A percentile compares a stretch with the other conserved stretches of the same genome.
These are phyloP conservation scores for Tokudaia muenninki DNA, from an alignment of 2,797 vertebrate genomes.

Conservation along the genomic window DNA sequence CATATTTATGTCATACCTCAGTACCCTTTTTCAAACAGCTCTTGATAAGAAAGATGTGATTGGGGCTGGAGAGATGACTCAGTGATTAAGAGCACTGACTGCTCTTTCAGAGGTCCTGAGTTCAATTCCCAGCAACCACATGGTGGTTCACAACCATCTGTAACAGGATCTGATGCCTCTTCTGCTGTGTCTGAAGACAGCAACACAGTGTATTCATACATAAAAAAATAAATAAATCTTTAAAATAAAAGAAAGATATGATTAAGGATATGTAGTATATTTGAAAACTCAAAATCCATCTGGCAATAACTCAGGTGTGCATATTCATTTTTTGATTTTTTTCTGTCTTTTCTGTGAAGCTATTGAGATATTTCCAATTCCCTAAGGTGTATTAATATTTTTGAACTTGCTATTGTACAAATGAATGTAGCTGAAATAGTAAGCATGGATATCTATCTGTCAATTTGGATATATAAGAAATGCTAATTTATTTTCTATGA, in stretches of 20 bases:
- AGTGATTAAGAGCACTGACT: too few relatives aligned
- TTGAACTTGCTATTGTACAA: neutral
- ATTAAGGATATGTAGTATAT: neutral
- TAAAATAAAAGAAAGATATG: too few relatives aligned
- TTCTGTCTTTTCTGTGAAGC: neutral
- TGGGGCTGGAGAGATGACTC: neutral
- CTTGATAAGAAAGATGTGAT: neutral
- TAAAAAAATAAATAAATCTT: too few relatives aligned
- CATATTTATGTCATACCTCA: neutral
- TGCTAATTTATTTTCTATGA: neutral
- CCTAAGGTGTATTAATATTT: neutral
- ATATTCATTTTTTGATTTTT: neutral
- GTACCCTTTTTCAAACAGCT: neutral
- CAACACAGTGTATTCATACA: too few relatives aligned
- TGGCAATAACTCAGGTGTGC: neutral
- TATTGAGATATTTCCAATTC: neutral
- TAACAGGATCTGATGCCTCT: too few relatives aligned
- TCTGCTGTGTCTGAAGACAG: too few relatives aligned
- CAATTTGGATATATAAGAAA: neutral
- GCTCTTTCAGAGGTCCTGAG: too few relatives aligned
- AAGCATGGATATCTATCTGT: neutral
- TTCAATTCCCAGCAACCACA: too few relatives aligned
- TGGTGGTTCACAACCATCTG: too few relatives aligned
- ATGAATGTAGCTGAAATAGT: neutral
- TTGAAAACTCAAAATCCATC: constrained; percentile 22